phyloP scores from a whole-genome alignment of 2,113 vertebrate genomes.

The Phainopepla nitens region DNA sequence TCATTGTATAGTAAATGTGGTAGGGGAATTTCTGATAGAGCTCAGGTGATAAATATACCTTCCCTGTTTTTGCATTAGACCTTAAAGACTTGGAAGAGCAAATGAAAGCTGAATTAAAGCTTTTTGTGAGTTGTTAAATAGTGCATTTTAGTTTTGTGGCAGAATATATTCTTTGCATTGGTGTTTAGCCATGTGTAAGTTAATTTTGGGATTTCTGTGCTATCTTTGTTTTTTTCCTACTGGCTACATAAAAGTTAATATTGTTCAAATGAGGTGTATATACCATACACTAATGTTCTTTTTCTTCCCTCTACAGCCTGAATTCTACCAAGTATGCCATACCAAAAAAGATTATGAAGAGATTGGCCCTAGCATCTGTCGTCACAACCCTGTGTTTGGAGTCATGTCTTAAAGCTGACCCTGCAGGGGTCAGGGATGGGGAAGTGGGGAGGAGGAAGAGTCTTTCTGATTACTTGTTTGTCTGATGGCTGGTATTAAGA shows the following conservation, averaged over 20 bases:
- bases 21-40: background rate
- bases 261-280: background rate
- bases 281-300: background rate
- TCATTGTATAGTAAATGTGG: background rate
- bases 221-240: background rate
- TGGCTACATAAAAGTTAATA: background rate
- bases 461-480: slow-evolving; percentile 79
- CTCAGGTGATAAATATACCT: background rate
- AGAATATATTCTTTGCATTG: background rate
- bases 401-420: slow-evolving; percentile 93
- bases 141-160: background rate
- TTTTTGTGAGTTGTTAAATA: background rate
- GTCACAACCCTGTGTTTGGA: slow-evolving; percentile 99
- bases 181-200: rapidly evolving
- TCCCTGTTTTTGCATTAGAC: background rate
- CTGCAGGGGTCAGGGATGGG: slow-evolving; percentile 56
- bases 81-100: background rate
- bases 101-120: background rate
- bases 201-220: background rate
- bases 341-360: slow-evolving; percentile 99
- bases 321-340: slow-evolving; percentile 99
- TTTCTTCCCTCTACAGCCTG: slow-evolving; percentile 77
- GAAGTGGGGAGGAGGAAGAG: slow-evolving; percentile 55
- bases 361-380: slow-evolving; percentile 99
- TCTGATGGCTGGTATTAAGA: slow-evolving; percentile 76